Percentiles rank a stretch among this genome's conserved stretches.
Conservation (phyloP, 1,140 invertebrate species). For the Drosophila kepulauana region DNA sequence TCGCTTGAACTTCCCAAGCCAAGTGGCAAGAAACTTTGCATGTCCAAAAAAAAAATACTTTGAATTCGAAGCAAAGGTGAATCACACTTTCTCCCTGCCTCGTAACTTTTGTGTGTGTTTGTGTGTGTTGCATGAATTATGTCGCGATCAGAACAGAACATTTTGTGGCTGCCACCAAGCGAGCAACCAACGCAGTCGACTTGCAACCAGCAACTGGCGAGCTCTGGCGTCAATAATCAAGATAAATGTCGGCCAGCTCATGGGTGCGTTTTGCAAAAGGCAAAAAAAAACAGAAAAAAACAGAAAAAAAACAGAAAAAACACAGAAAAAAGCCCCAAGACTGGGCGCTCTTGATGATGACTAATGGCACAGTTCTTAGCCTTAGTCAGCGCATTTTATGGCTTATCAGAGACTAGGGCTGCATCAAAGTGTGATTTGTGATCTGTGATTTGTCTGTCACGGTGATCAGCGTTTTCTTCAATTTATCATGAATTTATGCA, state of each 20-base stretch:
- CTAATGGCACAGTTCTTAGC: slow-evolving; percentile 68
- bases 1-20: slow-evolving; percentile 58
- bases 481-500: slow-evolving; percentile 21
- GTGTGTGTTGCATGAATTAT: slow-evolving; percentile 69
- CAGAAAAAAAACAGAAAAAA: neutral
- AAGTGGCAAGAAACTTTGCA: slow-evolving; percentile 60
- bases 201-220: slow-evolving; percentile 10
- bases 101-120: slow-evolving; percentile 18
- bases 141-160: slow-evolving; percentile 76
- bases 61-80: slow-evolving; percentile 58
- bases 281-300: neutral
- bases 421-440: slow-evolving; percentile 37
- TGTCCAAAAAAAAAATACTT: slow-evolving; percentile 5
- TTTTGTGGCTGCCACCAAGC: slow-evolving; percentile 8
- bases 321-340: slow-evolving; percentile 49
- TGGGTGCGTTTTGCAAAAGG: slow-evolving; percentile 54
- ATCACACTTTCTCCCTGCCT: slow-evolving; percentile 73
- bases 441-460: slow-evolving; percentile 43
- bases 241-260: slow-evolving; percentile 74
- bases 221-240: slow-evolving; percentile 67
- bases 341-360: slow-evolving; percentile 69
- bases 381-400: slow-evolving; percentile 73
- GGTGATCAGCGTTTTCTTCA: slow-evolving; percentile 44
- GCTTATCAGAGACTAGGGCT: slow-evolving; percentile 43
- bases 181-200: too few species aligned